These are phyloP conservation scores for Sinohyriopsis cumingii DNA, from an alignment of 2,888 invertebrate genomes.

Conservation along the genomic window DNA sequence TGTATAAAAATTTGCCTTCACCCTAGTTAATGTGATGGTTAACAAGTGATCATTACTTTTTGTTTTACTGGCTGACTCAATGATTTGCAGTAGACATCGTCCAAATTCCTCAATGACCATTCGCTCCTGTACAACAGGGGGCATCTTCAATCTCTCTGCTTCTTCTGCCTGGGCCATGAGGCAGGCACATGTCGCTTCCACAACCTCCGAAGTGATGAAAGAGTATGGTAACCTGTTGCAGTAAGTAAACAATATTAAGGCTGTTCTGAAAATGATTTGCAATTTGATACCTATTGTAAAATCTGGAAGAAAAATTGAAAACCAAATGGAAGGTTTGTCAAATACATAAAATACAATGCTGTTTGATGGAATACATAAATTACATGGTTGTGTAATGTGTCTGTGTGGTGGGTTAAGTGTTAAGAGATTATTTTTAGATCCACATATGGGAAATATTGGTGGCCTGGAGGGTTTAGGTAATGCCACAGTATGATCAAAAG, in stretches of 20 bases:
- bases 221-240: conserved; percentile 84
- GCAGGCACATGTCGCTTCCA: conserved; percentile 96
- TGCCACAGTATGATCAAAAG: too few species aligned
- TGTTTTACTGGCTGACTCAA: conserved; percentile 80
- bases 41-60: conserved; percentile 46
- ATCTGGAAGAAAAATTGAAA: not conserved
- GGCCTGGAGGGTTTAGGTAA: too few species aligned
- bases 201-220: conserved; percentile 93
- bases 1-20: too few species aligned
- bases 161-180: conserved; percentile 94
- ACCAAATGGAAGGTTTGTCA: too few species aligned
- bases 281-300: not conserved
- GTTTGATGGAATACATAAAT: too few species aligned
- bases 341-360: too few species aligned
- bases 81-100: conserved; percentile 93
- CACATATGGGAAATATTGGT: too few species aligned
- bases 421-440: too few species aligned
- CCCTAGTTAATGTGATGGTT: too few species aligned
- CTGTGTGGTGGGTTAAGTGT: too few species aligned
- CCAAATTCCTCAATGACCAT: conserved; percentile 95
- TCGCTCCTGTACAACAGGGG: conserved; percentile 79
- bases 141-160: conserved; percentile 79
- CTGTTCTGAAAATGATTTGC: not conserved
- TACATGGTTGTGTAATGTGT: too few species aligned
- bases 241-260: not conserved